These are phyloP conservation scores for Chrysemys picta DNA, from an alignment of 2,113 vertebrate species.

Conservation along the genomic window DNA sequence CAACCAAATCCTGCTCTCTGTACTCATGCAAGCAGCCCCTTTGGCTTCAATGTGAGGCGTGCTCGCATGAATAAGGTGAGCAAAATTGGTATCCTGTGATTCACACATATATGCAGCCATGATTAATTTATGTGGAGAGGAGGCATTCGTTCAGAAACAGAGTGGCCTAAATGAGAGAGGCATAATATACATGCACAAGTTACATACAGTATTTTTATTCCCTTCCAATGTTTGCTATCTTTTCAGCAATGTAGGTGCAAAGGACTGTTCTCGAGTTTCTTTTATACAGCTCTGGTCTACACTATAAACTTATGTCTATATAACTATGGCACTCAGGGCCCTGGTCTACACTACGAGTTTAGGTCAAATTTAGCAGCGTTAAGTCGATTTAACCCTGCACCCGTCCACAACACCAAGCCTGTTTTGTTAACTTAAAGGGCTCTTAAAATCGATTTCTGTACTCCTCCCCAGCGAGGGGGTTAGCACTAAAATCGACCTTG, in stretches of 20 bases:
- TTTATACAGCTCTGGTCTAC: neutral
- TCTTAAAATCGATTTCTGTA: too few relatives aligned
- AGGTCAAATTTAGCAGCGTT: too few relatives aligned
- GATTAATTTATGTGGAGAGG: neutral
- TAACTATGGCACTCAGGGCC: too few relatives aligned
- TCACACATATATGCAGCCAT: neutral
- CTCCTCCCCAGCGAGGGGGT: too few relatives aligned
- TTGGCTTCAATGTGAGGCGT: constrained; percentile 40
- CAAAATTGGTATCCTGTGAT: constrained; percentile 9
- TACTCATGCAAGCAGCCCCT: constrained; percentile 41
- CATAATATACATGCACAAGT: constrained; percentile 24
- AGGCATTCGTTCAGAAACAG: constrained; percentile 12
- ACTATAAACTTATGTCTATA: neutral
- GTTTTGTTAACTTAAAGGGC: too few relatives aligned
- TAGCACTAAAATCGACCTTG: too few relatives aligned
- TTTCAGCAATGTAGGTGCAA: neutral
- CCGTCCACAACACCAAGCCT: too few relatives aligned
- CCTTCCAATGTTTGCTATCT: constrained; percentile 5
- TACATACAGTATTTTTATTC: constrained; percentile 24
- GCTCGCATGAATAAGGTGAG: constrained; percentile 27
- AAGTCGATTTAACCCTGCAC: too few relatives aligned
- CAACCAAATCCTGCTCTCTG: constrained; percentile 58
- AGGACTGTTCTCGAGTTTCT: constrained; percentile 25
- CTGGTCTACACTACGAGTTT: too few relatives aligned
- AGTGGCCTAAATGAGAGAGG: neutral